Evolutionary conservation across 2,888 invertebrate genomes (phyloP).

Genomic region (Bombylius discolor): DNA sequence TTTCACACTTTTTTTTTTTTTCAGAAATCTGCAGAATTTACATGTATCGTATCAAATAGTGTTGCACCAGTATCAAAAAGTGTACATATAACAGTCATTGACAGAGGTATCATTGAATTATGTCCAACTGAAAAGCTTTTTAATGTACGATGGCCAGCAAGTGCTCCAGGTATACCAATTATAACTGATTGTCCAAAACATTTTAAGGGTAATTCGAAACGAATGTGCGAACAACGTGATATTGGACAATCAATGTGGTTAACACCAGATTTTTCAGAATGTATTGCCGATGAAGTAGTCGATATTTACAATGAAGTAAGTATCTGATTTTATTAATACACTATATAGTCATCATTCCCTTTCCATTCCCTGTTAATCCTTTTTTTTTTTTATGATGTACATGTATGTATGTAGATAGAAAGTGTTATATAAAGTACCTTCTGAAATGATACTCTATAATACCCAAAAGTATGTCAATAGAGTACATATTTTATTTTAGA

Average conservation of each 20-base stretch:
- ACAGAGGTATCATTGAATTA: constrained; percentile 43
- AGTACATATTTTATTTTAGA: no score
- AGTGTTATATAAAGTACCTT: no score
- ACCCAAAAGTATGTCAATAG: no score
- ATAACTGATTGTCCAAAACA: constrained; percentile 49
- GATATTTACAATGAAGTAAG: constrained; percentile 51
- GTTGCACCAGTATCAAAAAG: constrained; percentile 43
- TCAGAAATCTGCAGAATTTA: constrained; percentile 64
- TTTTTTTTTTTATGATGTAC: no score
- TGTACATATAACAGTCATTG: constrained; percentile 52
- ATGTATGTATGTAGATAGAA: no score
- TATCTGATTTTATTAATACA: constrained; percentile 4
- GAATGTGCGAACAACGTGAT: constrained; percentile 47
- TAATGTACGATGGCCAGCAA: constrained; percentile 50
- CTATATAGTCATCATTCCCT: no score
- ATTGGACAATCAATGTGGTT: constrained; percentile 58
- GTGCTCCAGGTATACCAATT: constrained; percentile 60
- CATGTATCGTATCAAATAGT: constrained; percentile 54
- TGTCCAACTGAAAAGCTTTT: constrained; percentile 45
- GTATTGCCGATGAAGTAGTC: constrained; percentile 50
- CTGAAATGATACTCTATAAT: no score
- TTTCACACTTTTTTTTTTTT: constrained; percentile 14
- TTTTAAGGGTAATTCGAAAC: constrained; percentile 39
- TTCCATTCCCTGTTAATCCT: no score
- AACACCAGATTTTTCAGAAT: constrained; percentile 61